A percentile compares a stretch with the other conserved stretches of the same genome.
phyloP scores from a whole-genome alignment of 2,113 vertebrate species.

The Boulengeromyrus knoepffleri region DNA sequence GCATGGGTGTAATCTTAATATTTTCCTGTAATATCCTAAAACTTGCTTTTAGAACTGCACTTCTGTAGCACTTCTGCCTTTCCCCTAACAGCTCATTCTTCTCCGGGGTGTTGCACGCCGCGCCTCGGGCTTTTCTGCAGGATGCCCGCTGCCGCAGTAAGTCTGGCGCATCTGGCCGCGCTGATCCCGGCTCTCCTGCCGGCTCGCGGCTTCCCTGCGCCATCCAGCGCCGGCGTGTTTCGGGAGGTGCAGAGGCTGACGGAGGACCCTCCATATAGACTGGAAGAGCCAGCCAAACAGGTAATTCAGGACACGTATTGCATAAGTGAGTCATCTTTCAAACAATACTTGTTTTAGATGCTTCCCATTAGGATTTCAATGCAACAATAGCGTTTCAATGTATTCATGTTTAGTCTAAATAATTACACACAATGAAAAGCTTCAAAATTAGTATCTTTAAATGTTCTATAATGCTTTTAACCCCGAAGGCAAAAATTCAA shows the following conservation, averaged over 20 bases:
- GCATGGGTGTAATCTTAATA: not conserved
- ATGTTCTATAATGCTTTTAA: not conserved
- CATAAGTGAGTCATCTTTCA: not conserved
- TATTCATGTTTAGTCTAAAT: conserved; percentile 15
- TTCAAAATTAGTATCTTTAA: not conserved
- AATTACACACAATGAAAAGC: not conserved
- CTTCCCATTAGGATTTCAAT: not conserved
- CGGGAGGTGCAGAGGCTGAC: conserved; percentile 83
- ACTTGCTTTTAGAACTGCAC: not conserved
- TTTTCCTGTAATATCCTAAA: not conserved
- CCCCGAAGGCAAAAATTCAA: not conserved
- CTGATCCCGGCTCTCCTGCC: not conserved
- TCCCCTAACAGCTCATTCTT: not conserved
- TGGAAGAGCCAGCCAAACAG: conserved; percentile 84
- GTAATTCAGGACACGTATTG: conserved; percentile 47
- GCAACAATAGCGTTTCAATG: not conserved
- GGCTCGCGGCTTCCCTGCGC: not conserved
- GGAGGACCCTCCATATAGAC: conserved; percentile 83
- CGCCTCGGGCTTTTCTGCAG: not conserved
- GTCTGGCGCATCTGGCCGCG: not conserved
- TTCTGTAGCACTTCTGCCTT: not conserved
- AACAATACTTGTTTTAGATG: not conserved
- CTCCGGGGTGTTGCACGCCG: not conserved
- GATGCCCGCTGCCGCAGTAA: not conserved
- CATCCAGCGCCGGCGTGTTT: conserved; percentile 67